phyloP scores from a whole-genome alignment of 1,140 invertebrate species.

The Telenomus remus region DNA sequence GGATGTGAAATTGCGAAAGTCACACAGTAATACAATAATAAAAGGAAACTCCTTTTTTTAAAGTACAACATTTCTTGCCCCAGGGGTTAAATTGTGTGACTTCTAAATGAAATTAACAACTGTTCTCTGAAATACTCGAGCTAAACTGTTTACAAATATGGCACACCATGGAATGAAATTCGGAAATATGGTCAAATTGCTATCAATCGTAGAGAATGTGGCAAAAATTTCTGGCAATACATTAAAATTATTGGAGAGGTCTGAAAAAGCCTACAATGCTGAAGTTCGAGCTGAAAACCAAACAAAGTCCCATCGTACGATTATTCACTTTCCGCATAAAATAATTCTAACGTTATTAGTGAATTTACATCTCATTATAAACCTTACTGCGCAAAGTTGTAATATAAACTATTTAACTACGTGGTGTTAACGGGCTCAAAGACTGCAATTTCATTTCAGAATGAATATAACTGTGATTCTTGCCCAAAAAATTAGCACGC shows the following conservation, averaged over 20 bases:
- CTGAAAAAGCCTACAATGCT: too few species aligned
- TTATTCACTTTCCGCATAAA: conserved; percentile 9
- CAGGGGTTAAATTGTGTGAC: conserved; percentile 34
- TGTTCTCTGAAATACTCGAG: conserved; percentile 37
- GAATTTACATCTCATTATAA: conserved; percentile 29
- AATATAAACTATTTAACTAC: conserved; percentile 1
- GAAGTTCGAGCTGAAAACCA: background rate
- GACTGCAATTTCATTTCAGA: background rate
- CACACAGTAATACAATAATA: conserved; percentile 15
- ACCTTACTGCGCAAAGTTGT: conserved; percentile 2
- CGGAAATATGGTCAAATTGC: background rate
- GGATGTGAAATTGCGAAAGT: conserved; percentile 27
- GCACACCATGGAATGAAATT: conserved; percentile 4
- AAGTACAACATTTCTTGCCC: conserved; percentile 36
- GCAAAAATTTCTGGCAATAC: too few species aligned
- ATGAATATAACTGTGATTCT: background rate
- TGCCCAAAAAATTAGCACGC: background rate
- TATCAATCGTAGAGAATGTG: too few species aligned
- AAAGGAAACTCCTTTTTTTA: conserved; percentile 20
- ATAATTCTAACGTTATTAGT: conserved; percentile 9
- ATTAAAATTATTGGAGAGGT: too few species aligned
- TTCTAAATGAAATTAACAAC: conserved; percentile 46
- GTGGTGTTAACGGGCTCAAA: background rate
- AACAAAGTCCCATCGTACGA: conserved; percentile 18
- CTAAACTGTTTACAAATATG: conserved; percentile 13